A percentile compares a stretch with the other conserved stretches of the same genome.
Conservation (phyloP, 1,140 invertebrate species). For the Drosophila pseudoobscura region DNA sequence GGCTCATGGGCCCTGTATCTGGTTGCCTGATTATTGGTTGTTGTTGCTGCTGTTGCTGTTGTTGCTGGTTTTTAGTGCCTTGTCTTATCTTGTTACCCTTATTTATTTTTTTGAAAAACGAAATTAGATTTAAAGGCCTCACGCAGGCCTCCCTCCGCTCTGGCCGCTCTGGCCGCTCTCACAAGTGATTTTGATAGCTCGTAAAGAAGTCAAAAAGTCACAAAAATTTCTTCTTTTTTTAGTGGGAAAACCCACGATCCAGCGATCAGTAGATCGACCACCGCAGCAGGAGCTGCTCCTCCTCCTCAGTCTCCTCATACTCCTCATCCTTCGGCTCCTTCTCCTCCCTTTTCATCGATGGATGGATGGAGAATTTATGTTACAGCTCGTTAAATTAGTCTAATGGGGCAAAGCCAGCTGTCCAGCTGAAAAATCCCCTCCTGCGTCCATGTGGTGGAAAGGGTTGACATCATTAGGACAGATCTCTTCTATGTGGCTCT, state of each 20-base stretch:
- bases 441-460: constrained; percentile 9
- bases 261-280: constrained; percentile 39
- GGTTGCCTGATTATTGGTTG: constrained; percentile 44
- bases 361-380: constrained; percentile 70
- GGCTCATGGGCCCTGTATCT: constrained; percentile 12
- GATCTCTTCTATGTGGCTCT: constrained; percentile 16
- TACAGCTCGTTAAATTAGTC: constrained; percentile 79
- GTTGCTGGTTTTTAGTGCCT: constrained; percentile 55
- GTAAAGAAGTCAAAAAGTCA: constrained; percentile 76
- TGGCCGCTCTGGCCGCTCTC: no score
- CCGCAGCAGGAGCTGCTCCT: constrained; percentile 66
- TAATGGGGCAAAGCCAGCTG: constrained; percentile 65
- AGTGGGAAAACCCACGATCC: constrained; percentile 57
- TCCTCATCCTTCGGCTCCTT: no score
- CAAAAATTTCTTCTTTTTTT: constrained; percentile 25
- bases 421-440: constrained; percentile 8
- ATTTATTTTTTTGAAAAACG: constrained; percentile 69
- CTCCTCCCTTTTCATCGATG: constrained; percentile 2
- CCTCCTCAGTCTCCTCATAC: no score
- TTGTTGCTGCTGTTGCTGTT: constrained; percentile 26
- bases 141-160: constrained; percentile 41
- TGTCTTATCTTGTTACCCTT: constrained; percentile 72
- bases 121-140: constrained; percentile 76
- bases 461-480: constrained; percentile 60
- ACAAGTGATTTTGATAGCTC: constrained; percentile 80